These are phyloP conservation scores for Helogale parvula DNA, from an alignment of 2,113 vertebrate species.

Conservation along the genomic window DNA sequence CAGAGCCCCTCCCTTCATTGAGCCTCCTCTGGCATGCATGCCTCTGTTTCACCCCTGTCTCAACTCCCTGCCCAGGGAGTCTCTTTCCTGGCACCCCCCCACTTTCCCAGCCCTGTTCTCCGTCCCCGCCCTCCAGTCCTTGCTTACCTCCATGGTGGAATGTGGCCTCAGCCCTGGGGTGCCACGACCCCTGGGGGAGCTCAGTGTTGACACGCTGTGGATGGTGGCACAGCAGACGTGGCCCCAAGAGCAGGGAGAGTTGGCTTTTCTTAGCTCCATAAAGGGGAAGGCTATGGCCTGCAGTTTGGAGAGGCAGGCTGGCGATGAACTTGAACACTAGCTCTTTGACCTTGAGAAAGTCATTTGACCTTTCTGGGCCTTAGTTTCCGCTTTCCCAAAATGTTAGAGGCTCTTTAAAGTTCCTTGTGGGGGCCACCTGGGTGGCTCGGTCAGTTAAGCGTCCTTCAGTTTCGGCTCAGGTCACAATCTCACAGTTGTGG, in stretches of 20 bases:
- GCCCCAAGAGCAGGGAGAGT: rapidly evolving
- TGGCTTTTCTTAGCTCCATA: neutral
- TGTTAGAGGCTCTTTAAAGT: neutral
- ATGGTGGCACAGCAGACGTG: rapidly evolving
- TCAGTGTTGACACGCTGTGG: rapidly evolving
- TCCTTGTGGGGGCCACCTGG: neutral
- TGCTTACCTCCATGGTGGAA: rapidly evolving
- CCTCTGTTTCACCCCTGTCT: neutral
- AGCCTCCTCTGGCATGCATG: rapidly evolving
- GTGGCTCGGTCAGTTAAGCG: too few species aligned
- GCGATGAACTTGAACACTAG: neutral
- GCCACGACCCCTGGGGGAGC: rapidly evolving
- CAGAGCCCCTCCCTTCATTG: rapidly evolving
- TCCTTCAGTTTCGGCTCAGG: too few species aligned
- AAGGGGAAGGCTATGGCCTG: neutral
- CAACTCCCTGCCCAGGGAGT: neutral
- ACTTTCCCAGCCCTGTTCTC: neutral
- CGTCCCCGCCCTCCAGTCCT: rapidly evolving
- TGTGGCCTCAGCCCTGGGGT: rapidly evolving
- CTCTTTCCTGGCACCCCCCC: neutral
- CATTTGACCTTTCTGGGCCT: neutral
- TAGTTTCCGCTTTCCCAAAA: neutral
- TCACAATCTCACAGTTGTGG: too few species aligned
- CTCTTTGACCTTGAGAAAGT: neutral
- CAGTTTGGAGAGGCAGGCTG: neutral